Percentiles rank a stretch among this genome's conserved stretches.
Evolutionary conservation across 2,888 invertebrate species (phyloP).

Genomic region (Pyrgus malvae): DNA sequence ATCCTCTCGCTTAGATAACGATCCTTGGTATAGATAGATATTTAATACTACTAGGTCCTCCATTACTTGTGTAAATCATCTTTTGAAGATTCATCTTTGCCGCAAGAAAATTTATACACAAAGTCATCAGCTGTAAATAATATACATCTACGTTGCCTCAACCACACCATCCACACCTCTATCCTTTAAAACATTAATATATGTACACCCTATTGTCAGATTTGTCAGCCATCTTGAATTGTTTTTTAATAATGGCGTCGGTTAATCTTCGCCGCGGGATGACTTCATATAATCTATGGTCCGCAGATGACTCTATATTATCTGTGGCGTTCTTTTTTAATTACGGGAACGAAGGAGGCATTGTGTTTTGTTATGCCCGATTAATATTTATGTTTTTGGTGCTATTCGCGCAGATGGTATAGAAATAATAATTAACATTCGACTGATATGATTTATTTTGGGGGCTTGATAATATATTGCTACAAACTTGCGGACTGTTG

Average conservation of each 20-base stretch:
- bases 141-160: too few relatives aligned
- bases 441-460: slow-evolving; percentile 6
- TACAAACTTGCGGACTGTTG: background rate
- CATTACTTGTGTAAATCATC: too few relatives aligned
- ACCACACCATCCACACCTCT: background rate
- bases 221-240: slow-evolving; percentile 64
- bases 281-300: slow-evolving; percentile 77
- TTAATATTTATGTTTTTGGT: slow-evolving; percentile 16
- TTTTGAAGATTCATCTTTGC: too few relatives aligned
- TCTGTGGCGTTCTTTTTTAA: slow-evolving; percentile 59
- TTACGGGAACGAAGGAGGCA: slow-evolving; percentile 35
- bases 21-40: too few relatives aligned
- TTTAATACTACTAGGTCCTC: too few relatives aligned
- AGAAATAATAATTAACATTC: slow-evolving; percentile 12
- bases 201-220: slow-evolving; percentile 41
- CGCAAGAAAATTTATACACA: too few relatives aligned
- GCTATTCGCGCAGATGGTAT: slow-evolving; percentile 14
- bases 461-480: background rate
- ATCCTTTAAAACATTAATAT: background rate
- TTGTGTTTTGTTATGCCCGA: slow-evolving; percentile 10
- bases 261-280: slow-evolving; percentile 64
- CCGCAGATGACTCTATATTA: slow-evolving; percentile 74
- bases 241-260: slow-evolving; percentile 59
- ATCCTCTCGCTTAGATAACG: too few relatives aligned
- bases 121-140: too few relatives aligned